Evolutionary conservation across 2,888 invertebrate species (phyloP).

Genomic region (Yponomeuta malinellus): DNA sequence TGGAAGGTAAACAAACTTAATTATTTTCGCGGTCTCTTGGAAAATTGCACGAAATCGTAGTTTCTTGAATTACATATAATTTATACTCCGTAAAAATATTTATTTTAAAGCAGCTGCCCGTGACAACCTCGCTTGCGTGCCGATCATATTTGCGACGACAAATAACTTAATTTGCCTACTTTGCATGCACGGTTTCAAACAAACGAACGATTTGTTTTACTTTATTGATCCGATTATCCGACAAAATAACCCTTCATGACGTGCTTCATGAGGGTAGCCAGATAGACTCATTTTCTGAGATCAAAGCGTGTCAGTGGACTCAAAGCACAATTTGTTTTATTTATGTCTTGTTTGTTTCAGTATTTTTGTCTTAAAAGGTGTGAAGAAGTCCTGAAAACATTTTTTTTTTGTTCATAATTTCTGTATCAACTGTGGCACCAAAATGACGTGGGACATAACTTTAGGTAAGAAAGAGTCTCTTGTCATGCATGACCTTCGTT

Average conservation of each 20-base stretch:
- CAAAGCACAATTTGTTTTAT: background rate
- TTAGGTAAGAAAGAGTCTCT: constrained; percentile 46
- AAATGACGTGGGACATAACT: constrained; percentile 63
- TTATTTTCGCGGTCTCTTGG: too few relatives aligned
- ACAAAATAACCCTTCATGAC: too few relatives aligned
- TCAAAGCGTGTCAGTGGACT: too few relatives aligned
- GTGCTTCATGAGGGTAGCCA: too few relatives aligned
- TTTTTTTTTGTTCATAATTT: background rate
- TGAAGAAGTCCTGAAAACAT: background rate
- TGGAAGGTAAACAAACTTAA: background rate
- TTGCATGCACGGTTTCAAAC: constrained; percentile 17
- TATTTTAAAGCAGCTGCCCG: too few relatives aligned
- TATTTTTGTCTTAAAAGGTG: background rate
- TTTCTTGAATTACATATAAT: too few relatives aligned
- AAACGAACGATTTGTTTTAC: constrained; percentile 17
- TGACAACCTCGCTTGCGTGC: background rate
- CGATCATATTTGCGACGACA: constrained; percentile 17
- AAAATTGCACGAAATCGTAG: too few relatives aligned
- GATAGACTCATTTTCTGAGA: too few relatives aligned
- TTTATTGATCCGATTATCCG: too few relatives aligned
- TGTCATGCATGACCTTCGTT: background rate
- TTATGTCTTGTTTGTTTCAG: background rate
- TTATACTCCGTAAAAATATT: too few relatives aligned
- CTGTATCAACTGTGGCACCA: constrained; percentile 14
- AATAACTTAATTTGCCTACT: constrained; percentile 24